phyloP scores from a whole-genome alignment of 2,113 vertebrate species.

The Rhodinocichla rosea region DNA sequence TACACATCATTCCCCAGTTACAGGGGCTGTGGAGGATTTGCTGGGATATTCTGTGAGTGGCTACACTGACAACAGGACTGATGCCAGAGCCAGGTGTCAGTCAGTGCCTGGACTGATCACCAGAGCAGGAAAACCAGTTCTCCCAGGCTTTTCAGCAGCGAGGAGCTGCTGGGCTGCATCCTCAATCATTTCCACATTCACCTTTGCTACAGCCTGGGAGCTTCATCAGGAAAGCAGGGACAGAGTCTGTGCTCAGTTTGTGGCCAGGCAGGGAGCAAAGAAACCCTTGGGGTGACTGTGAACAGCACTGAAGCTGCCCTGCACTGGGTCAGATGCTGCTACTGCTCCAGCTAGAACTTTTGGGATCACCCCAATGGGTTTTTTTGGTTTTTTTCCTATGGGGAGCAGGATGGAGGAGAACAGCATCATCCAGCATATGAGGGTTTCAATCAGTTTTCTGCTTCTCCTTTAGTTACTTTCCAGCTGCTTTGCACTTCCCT shows the following conservation, averaged over 20 bases:
- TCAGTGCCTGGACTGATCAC: background rate
- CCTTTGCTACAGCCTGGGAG: background rate
- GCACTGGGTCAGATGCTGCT: background rate
- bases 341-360: background rate
- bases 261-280: background rate
- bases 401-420: background rate
- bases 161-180: background rate
- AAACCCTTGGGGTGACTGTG: background rate
- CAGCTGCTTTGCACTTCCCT: slow-evolving; percentile 32
- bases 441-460: background rate
- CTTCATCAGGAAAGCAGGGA: background rate
- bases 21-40: background rate
- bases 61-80: background rate
- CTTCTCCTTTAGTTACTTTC: background rate
- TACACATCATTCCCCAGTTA: background rate
- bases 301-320: background rate
- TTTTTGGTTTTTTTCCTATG: background rate
- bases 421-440: background rate
- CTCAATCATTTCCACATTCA: fast-evolving
- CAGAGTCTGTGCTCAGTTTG: background rate
- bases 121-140: background rate
- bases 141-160: background rate
- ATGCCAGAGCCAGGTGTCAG: background rate
- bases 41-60: background rate
- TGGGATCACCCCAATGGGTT: background rate